phyloP scores from a whole-genome alignment of 2,797 vertebrate genomes.

The Cryptoblepharus egeriae region DNA sequence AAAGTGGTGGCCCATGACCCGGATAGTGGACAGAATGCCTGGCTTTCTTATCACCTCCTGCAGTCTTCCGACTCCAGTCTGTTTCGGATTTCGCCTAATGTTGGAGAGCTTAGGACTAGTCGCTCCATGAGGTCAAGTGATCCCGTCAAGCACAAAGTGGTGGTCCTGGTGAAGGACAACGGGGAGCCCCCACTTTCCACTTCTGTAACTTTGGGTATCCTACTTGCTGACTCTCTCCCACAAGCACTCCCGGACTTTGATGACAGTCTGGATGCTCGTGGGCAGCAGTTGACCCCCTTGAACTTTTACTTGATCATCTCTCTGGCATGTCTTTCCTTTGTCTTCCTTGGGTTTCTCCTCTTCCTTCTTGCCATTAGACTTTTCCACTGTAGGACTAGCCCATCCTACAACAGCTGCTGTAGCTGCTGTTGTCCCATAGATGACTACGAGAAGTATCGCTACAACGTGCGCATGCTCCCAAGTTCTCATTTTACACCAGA shows the following conservation, averaged over 20 bases:
- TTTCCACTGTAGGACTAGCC: conserved; percentile 42
- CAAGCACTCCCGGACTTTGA: conserved; percentile 73
- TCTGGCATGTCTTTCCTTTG: conserved; percentile 70
- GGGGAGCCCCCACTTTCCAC: conserved; percentile 74
- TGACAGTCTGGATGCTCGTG: conserved; percentile 56
- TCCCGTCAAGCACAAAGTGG: conserved; percentile 73
- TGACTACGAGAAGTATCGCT: conserved; percentile 60
- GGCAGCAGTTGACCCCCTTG: conserved; percentile 51
- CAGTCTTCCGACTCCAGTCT: conserved; percentile 87
- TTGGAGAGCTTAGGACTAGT: conserved; percentile 70
- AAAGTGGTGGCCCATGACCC: conserved; percentile 82
- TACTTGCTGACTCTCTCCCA: conserved; percentile 73
- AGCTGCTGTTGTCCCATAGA: conserved; percentile 46
- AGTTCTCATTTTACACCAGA: conserved; percentile 64
- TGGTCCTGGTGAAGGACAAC: conserved; percentile 71
- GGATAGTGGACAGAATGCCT: conserved; percentile 80
- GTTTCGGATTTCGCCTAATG: conserved; percentile 72
- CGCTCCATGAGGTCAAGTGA: conserved; percentile 71
- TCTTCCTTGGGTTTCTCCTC: conserved; percentile 71
- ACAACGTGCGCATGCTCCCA: conserved; percentile 66
- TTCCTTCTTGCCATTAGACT: conserved; percentile 59
- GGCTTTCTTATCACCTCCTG: conserved; percentile 87
- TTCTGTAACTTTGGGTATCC: conserved; percentile 67
- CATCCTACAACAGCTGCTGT: conserved; percentile 35
- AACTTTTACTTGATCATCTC: conserved; percentile 76